These are phyloP conservation scores for Planiliza haematocheilus DNA, from an alignment of 2,113 vertebrate genomes.

Conservation along the genomic window DNA sequence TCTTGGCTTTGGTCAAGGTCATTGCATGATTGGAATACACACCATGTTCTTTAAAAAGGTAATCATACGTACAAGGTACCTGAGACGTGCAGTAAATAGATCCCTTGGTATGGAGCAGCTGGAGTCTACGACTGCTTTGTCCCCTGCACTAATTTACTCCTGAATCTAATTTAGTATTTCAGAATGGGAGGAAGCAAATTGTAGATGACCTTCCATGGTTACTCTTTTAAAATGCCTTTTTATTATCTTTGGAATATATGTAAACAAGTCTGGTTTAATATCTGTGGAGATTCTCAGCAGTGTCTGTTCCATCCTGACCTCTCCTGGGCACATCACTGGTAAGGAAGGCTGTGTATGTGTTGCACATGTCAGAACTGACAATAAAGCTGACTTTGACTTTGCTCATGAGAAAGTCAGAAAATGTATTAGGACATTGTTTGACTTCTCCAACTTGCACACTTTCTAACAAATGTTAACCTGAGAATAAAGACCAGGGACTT, in stretches of 20 bases:
- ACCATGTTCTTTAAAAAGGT: conserved; percentile 27
- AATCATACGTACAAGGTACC: conserved; percentile 29
- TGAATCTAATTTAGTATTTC: conserved; percentile 63
- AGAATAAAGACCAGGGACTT: not conserved
- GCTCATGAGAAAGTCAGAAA: too few relatives aligned
- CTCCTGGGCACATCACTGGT: too few relatives aligned
- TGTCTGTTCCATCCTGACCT: not conserved
- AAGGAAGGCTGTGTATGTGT: too few relatives aligned
- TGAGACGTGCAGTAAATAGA: conserved; percentile 32
- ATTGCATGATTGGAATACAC: conserved; percentile 32
- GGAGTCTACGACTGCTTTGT: conserved; percentile 64
- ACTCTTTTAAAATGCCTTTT: conserved; percentile 26
- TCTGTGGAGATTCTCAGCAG: not conserved
- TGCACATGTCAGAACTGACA: too few relatives aligned
- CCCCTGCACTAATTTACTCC: conserved; percentile 49
- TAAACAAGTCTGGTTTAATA: too few relatives aligned
- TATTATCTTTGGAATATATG: conserved; percentile 11
- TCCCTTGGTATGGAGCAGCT: conserved; percentile 59
- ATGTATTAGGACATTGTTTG: too few relatives aligned
- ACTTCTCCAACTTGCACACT: too few relatives aligned
- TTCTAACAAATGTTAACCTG: too few relatives aligned
- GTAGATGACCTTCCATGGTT: conserved; percentile 18
- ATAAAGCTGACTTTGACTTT: too few relatives aligned
- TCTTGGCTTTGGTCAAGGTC: conserved; percentile 57
- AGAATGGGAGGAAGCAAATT: conserved; percentile 17